Conservation (phyloP, 2,888 invertebrate genomes). For the Pherbina coryleti region DNA sequence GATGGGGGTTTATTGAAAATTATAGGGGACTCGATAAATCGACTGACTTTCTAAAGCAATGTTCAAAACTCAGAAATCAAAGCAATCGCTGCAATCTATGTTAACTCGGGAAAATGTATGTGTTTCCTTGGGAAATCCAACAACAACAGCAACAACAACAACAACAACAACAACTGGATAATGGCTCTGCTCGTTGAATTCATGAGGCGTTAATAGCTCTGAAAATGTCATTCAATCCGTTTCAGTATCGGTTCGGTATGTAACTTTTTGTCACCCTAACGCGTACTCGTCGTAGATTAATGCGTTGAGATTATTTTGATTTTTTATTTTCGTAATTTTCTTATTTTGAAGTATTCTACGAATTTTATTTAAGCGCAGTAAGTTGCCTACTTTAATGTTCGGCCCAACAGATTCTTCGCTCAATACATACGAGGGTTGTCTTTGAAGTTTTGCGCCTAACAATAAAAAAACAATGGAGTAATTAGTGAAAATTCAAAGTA, state of each 20-base stretch:
- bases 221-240: neutral
- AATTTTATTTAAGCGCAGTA: too few relatives aligned
- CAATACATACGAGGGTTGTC: too few relatives aligned
- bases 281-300: neutral
- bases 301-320: neutral
- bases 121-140: neutral
- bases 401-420: too few relatives aligned
- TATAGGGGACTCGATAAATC: constrained; percentile 15
- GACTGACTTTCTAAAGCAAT: constrained; percentile 12
- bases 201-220: neutral
- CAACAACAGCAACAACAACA: constrained; percentile 20
- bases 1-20: constrained; percentile 33
- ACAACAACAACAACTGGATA: constrained; percentile 26
- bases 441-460: too few relatives aligned
- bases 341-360: too few relatives aligned
- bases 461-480: too few relatives aligned
- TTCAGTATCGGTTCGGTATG: neutral
- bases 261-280: neutral
- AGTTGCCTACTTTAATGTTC: too few relatives aligned
- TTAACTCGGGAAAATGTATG: neutral
- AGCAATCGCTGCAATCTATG: constrained; percentile 14
- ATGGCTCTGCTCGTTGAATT: neutral
- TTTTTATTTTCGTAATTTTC: too few relatives aligned
- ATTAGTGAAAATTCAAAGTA: too few relatives aligned
- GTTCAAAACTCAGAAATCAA: constrained; percentile 14